Base-by-base conservation (phyloP, 1,140 invertebrate species). In the Augochlora pura region DNA sequence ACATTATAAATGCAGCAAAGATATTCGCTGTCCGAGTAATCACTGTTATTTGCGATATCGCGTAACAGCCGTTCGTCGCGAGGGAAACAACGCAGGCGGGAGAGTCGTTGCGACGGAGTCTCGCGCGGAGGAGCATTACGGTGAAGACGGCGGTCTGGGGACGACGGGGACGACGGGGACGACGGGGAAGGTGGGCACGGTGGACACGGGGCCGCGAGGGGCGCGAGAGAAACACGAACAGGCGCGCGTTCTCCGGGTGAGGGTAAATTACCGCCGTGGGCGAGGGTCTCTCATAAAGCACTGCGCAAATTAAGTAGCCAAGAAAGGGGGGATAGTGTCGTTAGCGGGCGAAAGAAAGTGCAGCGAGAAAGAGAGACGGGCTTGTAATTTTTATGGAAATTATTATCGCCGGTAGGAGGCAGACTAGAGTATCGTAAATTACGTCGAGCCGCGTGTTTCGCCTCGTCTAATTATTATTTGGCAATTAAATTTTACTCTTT, bases 301-400 rank as follows among this genome's bases (percentile, higher is more conserved):
- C 76, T 60, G 79, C 38, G 80, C 75, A 80, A 86, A 87, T 87
- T 86, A 86, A 87, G 82, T 84, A 87, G 85, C 73, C 72, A 66
- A 52, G 75, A 68, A 77, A 77, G 18, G 49, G 64, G 62, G 42
- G 52, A 82, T 63, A 39, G n/a, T 46, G 54, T 83, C 81, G 62
- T 80, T 83, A 83, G 66, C 25, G 52, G 77, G 54, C 63, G 42
- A 82, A 83, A 82, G 80, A 73, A 77, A 82, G 57, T 23, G 54
- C 46, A 23, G n/a, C 16, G 49, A 52, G 38, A 66, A 23, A 25
- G 46, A 60, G 49, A 64, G 38, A 42, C 49, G 14, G 23, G 69
- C 42, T 42, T 39, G 71, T 84, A 84, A 84, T 80, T 80, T 83
- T 84, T 74, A 77, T 80, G 71, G 39, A 75, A 84, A 83, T 84